A percentile compares a stretch with the other conserved stretches of the same genome.
These are phyloP conservation scores for Globodera rostochiensis DNA, from an alignment of 1,140 invertebrate species.

Conservation along the genomic window DNA sequence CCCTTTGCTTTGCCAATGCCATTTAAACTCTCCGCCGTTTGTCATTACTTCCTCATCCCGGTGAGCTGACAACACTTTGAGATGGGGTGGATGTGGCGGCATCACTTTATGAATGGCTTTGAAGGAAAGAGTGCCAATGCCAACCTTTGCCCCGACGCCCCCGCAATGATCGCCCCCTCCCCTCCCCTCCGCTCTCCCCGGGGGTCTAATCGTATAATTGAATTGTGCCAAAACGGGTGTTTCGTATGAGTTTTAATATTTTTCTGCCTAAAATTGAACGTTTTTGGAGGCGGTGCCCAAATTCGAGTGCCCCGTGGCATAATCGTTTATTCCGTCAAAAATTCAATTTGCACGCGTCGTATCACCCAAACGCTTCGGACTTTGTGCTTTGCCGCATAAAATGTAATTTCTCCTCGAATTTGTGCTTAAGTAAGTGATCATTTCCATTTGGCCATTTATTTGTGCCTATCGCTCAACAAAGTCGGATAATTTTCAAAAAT, in stretches of 20 bases:
- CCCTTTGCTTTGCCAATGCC: too few relatives aligned
- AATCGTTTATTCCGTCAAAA: neutral
- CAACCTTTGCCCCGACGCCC: neutral
- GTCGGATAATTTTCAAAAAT: neutral
- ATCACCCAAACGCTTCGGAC: neutral
- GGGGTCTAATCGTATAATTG: neutral
- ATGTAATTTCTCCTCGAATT: neutral
- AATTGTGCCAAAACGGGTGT: neutral
- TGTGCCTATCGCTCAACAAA: neutral
- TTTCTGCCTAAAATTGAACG: neutral
- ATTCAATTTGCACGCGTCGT: conserved; percentile 13
- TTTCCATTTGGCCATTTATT: neutral
- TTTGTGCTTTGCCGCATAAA: conserved; percentile 1
- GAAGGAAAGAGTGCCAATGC: neutral
- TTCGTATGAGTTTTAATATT: neutral
- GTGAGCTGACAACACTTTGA: neutral
- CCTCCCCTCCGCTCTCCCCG: neutral
- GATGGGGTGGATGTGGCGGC: neutral
- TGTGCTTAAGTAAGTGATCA: neutral
- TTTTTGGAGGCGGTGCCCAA: neutral
- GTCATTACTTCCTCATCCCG: too few relatives aligned
- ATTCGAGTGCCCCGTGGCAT: neutral
- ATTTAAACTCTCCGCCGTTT: too few relatives aligned
- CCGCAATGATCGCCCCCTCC: neutral
- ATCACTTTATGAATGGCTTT: neutral